phyloP scores from a whole-genome alignment of 2,797 vertebrate species.

The Alectoris magna region DNA sequence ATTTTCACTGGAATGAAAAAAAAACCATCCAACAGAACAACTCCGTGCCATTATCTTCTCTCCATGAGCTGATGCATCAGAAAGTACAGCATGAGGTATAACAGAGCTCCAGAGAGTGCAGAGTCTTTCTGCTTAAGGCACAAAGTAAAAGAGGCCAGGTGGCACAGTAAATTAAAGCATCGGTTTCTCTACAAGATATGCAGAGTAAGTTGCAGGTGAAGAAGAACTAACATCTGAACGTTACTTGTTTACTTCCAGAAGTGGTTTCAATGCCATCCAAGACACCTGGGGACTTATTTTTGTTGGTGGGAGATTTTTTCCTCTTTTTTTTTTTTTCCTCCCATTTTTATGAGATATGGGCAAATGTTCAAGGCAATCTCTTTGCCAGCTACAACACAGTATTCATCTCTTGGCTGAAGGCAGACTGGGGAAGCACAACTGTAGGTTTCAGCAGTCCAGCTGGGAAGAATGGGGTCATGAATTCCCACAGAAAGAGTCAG shows the following conservation, averaged over 20 bases:
- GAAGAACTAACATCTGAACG: background rate
- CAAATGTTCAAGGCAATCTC: background rate
- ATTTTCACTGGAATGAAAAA: background rate
- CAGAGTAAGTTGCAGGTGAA: background rate
- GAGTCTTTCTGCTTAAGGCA: background rate
- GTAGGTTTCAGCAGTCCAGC: background rate
- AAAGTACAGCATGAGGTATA: background rate
- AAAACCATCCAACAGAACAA: background rate
- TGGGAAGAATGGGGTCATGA: background rate
- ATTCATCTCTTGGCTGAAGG: background rate
- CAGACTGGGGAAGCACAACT: background rate
- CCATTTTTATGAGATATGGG: fast-evolving
- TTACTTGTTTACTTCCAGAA: background rate
- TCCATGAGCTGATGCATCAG: background rate
- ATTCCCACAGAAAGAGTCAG: background rate
- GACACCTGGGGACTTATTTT: background rate
- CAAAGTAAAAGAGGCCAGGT: background rate
- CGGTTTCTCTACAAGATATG: background rate
- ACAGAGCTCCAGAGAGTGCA: background rate
- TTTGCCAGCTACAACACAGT: background rate
- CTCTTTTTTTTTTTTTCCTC: background rate
- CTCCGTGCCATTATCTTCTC: background rate
- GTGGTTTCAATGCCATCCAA: background rate
- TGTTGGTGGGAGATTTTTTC: background rate
- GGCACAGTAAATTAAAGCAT: background rate